Conservation (phyloP, 30 jellyfish, hydroid and myxozoan species). For the Sanderia malayensis region DNA sequence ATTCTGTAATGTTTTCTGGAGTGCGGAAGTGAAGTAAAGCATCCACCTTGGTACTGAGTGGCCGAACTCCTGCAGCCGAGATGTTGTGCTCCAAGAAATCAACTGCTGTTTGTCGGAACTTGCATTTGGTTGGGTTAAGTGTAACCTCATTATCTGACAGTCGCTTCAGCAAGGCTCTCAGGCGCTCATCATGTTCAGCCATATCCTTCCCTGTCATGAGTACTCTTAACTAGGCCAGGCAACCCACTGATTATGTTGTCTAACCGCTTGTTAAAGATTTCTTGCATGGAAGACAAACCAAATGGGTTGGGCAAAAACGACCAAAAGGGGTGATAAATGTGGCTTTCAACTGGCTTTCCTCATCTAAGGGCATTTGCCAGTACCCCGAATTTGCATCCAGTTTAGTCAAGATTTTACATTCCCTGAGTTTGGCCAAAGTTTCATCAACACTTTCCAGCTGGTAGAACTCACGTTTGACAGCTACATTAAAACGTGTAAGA, state of each 20-base stretch:
- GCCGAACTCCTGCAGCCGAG: constrained; percentile 27
- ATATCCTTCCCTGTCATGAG: constrained; percentile 1
- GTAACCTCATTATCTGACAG: constrained; percentile 25
- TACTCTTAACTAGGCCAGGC: constrained; percentile 9
- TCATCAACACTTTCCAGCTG: constrained; percentile 20
- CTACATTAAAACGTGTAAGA: constrained; percentile 2
- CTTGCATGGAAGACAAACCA: constrained; percentile 31
- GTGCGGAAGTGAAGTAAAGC: constrained; percentile 2
- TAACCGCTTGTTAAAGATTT: constrained; percentile 18
- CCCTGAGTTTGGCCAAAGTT: constrained; percentile 32
- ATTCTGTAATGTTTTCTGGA: neutral
- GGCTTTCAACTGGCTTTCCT: too few species aligned
- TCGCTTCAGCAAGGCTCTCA: constrained; percentile 4
- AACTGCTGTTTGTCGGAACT: constrained; percentile 11
- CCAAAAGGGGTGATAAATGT: too few species aligned
- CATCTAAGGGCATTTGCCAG: too few species aligned
- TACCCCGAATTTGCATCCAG: constrained; percentile 4
- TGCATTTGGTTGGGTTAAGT: constrained; percentile 21
- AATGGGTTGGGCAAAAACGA: neutral
- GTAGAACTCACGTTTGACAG: constrained; percentile 39
- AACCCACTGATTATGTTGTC: constrained; percentile 2
- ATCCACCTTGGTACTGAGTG: constrained; percentile 9
- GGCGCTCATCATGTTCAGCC: constrained; percentile 6
- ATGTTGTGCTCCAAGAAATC: constrained; percentile 24
- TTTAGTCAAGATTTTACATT: constrained; percentile 23